Percentiles rank a stretch among this genome's conserved stretches.
Evolutionary conservation across 1,140 invertebrate species (phyloP).

Genomic region (Drosophila parvula): DNA sequence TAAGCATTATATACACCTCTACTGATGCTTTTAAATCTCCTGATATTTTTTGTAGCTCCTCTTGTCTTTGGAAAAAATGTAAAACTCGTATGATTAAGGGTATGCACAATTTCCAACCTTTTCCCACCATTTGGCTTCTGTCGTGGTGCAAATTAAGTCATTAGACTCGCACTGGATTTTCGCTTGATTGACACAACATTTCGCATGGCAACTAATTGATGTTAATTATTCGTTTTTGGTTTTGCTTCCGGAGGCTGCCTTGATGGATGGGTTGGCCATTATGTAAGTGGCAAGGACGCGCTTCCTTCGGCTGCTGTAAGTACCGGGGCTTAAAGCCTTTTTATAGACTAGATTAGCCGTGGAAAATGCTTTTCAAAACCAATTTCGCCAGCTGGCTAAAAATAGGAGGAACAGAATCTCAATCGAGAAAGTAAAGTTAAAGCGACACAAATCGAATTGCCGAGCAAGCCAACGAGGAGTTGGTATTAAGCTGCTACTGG

Average conservation of each 20-base stretch:
- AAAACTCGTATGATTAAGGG: background rate
- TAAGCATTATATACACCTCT: no score
- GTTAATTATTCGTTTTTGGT: constrained; percentile 66
- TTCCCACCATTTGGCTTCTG: constrained; percentile 1
- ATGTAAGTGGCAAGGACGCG: background rate
- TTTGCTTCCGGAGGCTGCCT: constrained; percentile 35
- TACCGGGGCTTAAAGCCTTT: constrained; percentile 31
- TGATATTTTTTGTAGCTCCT: background rate
- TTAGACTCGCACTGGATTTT: constrained; percentile 50
- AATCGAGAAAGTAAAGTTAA: constrained; percentile 71
- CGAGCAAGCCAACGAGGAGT: constrained; percentile 50
- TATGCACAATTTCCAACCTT: background rate
- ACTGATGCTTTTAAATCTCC: no score
- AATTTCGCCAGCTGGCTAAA: constrained; percentile 40
- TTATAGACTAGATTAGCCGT: constrained; percentile 38
- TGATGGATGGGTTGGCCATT: constrained; percentile 56
- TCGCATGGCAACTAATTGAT: constrained; percentile 67
- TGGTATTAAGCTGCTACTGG: constrained; percentile 47
- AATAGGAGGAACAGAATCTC: constrained; percentile 55
- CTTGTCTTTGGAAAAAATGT: no score
- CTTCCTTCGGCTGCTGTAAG: constrained; percentile 12
- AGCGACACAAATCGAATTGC: constrained; percentile 76
- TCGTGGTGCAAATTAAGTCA: constrained; percentile 51
- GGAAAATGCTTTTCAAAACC: constrained; percentile 40
- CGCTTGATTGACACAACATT: constrained; percentile 66